Percentiles rank a stretch among this genome's conserved stretches.
These are phyloP conservation scores for Triplophysa siluroides DNA, from an alignment of 2,113 vertebrate genomes.

Conservation along the genomic window DNA sequence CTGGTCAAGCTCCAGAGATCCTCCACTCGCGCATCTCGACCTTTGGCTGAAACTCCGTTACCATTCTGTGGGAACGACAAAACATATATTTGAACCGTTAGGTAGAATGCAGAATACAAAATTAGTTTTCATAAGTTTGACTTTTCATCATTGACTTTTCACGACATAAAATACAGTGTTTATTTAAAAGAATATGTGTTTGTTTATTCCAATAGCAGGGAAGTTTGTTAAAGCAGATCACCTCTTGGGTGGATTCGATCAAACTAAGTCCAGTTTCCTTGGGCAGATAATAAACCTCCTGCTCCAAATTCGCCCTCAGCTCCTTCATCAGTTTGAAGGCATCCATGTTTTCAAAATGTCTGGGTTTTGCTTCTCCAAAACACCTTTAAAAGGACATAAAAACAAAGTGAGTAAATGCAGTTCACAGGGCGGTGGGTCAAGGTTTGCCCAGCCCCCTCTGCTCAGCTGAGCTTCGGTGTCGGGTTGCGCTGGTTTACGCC, in stretches of 20 bases:
- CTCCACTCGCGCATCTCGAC: slow-evolving; percentile 91
- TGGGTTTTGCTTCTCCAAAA: slow-evolving; percentile 48
- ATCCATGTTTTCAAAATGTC: slow-evolving; percentile 73
- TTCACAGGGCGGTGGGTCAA: slow-evolving; percentile 37
- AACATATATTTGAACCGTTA: too few relatives aligned
- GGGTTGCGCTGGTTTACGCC: slow-evolving; percentile 67
- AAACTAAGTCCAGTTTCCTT: slow-evolving; percentile 85
- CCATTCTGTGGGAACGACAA: slow-evolving; percentile 71
- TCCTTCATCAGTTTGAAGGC: slow-evolving; percentile 87
- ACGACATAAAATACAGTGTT: too few relatives aligned
- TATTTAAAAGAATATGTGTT: too few relatives aligned
- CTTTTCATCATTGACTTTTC: too few relatives aligned
- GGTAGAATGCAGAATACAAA: too few relatives aligned
- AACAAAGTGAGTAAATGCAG: slow-evolving; percentile 21
- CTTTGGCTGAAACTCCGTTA: slow-evolving; percentile 82
- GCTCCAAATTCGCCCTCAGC: slow-evolving; percentile 84
- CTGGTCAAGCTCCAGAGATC: slow-evolving; percentile 94
- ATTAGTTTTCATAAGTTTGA: too few relatives aligned
- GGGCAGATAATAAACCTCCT: slow-evolving; percentile 85
- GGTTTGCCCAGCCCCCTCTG: slow-evolving; percentile 60
- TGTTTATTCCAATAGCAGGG: too few relatives aligned
- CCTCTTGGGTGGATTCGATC: slow-evolving; percentile 84
- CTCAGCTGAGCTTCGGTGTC: slow-evolving; percentile 70
- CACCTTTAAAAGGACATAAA: slow-evolving; percentile 32
- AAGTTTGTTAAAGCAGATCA: slow-evolving; percentile 53